Percentiles rank a stretch among this genome's conserved stretches.
Evolutionary conservation across 2,797 vertebrate genomes (phyloP).

Genomic region (Nasua narica): DNA sequence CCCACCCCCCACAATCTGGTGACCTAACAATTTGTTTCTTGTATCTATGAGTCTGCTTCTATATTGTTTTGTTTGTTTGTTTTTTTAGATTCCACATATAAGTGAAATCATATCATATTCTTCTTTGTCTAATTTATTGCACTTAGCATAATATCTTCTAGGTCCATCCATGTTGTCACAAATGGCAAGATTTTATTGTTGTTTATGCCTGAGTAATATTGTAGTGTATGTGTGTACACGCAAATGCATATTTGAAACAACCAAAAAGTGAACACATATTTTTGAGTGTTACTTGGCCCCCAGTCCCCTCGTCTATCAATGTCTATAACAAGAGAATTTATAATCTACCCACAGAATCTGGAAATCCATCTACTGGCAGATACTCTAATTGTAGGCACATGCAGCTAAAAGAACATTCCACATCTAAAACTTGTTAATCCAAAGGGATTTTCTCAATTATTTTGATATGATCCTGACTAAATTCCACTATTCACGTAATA

Average conservation of each 20-base stretch:
- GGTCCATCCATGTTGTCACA: not conserved
- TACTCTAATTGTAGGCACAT: not conserved
- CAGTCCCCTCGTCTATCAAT: not conserved
- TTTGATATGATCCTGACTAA: not conserved
- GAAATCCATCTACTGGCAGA: not conserved
- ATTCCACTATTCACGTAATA: not conserved
- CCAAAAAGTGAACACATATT: not conserved
- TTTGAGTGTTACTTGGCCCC: not conserved
- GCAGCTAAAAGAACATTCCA: not conserved
- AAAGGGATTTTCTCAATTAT: not conserved
- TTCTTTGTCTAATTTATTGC: not conserved
- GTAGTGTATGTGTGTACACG: not conserved
- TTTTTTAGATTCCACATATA: not conserved
- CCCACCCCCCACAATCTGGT: accelerated
- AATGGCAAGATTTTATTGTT: not conserved
- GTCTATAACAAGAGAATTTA: not conserved
- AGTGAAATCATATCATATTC: not conserved
- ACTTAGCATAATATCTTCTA: not conserved
- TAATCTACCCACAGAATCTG: not conserved
- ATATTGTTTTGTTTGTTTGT: not conserved
- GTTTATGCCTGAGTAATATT: not conserved
- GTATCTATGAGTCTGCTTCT: not conserved
- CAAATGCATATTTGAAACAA: not conserved
- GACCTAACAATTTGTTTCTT: not conserved
- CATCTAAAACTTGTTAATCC: not conserved